Percentiles rank a stretch among this genome's conserved stretches.
Evolutionary conservation across 92 coral and sea anemone species (phyloP).

Genomic region (Actinostola sp.): DNA sequence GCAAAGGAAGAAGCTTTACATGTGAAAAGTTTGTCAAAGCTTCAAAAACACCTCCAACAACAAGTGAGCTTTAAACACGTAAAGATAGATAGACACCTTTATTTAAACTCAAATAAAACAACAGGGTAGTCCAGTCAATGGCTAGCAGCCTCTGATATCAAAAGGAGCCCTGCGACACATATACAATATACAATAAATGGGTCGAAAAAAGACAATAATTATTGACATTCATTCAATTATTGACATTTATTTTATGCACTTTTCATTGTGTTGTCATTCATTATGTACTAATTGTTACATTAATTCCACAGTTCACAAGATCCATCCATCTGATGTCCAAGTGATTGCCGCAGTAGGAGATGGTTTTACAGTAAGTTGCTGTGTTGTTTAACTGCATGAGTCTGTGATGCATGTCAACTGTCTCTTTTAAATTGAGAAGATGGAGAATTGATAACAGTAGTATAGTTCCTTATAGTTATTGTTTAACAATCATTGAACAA

Average conservation of each 20-base stretch:
- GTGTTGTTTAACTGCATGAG: no score
- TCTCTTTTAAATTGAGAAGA: no score
- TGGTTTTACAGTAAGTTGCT: slow-evolving; percentile 76
- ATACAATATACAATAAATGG: no score
- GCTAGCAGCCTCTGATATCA: no score
- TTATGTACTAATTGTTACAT: no score
- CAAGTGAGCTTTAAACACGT: slow-evolving; percentile 2
- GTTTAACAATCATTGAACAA: neutral
- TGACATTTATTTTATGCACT: slow-evolving; percentile 8
- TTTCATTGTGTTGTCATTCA: no score
- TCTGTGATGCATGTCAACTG: neutral
- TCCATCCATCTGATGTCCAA: slow-evolving; percentile 68
- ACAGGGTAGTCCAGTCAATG: no score
- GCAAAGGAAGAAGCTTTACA: slow-evolving; percentile 4
- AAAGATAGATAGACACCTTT: no score
- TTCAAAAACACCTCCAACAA: slow-evolving; percentile 1
- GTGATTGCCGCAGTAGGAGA: slow-evolving; percentile 95
- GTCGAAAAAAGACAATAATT: neutral
- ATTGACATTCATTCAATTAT: neutral
- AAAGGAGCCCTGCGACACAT: no score
- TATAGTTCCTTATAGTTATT: neutral
- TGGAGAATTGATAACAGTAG: no score
- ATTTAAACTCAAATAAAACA: no score
- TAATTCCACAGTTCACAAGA: slow-evolving; percentile 64
- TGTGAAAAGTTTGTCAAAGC: neutral